Evolutionary conservation across 2,888 invertebrate species (phyloP).

Genomic region (Agonopterix heracliana): DNA sequence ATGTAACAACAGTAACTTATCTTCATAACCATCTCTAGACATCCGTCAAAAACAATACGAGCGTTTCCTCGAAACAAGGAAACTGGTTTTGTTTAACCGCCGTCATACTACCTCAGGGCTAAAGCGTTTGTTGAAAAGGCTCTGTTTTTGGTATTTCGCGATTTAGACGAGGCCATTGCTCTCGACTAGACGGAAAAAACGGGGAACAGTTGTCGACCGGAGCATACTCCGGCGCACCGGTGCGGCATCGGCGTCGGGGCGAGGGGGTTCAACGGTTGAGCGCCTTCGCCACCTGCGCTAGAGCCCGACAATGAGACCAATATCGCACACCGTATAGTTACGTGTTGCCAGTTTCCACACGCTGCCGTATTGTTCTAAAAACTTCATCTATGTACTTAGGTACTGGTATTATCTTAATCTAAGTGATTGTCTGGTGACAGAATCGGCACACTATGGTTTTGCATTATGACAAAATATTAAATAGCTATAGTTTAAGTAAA

Average conservation of each 20-base stretch:
- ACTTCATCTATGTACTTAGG: slow-evolving; percentile 2
- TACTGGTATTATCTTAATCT: neutral
- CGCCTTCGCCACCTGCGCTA: slow-evolving; percentile 47
- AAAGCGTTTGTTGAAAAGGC: slow-evolving; percentile 17
- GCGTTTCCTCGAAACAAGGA: slow-evolving; percentile 20
- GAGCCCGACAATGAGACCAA: slow-evolving; percentile 15
- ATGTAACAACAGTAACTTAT: slow-evolving; percentile 5
- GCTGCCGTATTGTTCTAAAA: slow-evolving; percentile 7
- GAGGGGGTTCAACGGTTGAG: slow-evolving; percentile 68
- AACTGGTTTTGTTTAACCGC: slow-evolving; percentile 22
- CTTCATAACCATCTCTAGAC: slow-evolving; percentile 7
- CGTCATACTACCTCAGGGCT: slow-evolving; percentile 22
- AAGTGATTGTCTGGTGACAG: no score
- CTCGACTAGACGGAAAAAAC: slow-evolving; percentile 56
- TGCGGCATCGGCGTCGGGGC: slow-evolving; percentile 14
- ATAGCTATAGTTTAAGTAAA: no score
- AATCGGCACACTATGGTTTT: no score
- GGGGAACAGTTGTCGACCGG: slow-evolving; percentile 60
- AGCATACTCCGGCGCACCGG: slow-evolving; percentile 10
- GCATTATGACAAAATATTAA: neutral
- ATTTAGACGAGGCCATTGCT: slow-evolving; percentile 54
- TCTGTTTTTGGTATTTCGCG: slow-evolving; percentile 26
- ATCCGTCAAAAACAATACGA: slow-evolving; percentile 18
- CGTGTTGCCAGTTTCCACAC: slow-evolving; percentile 9
- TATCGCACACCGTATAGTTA: slow-evolving; percentile 27